Evolutionary conservation across 1,140 invertebrate species (phyloP).

Genomic region (Microplitis mediator): DNA sequence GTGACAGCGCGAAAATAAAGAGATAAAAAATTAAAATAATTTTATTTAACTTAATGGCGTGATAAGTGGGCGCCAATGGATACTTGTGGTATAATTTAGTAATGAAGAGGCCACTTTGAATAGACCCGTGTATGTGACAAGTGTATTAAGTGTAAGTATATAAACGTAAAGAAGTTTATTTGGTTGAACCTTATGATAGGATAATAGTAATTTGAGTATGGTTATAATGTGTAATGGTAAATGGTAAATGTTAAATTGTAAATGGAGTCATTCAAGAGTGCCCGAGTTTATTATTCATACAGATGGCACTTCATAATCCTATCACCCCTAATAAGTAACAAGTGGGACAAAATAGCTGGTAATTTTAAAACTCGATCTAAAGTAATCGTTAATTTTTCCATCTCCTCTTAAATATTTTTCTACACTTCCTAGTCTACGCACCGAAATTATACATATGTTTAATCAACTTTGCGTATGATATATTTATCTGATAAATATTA

Average conservation of each 20-base stretch:
- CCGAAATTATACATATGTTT: background rate
- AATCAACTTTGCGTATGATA: background rate
- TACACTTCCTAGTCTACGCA: no score
- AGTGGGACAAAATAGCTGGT: constrained; percentile 63
- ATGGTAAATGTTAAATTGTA: constrained; percentile 58
- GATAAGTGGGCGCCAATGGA: constrained; percentile 31
- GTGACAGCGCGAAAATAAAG: no score
- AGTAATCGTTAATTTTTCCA: constrained; percentile 34
- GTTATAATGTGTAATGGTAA: no score
- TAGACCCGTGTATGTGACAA: constrained; percentile 49
- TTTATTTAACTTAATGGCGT: no score
- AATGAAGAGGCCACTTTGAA: constrained; percentile 61
- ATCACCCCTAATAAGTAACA: constrained; percentile 62
- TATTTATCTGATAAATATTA: background rate
- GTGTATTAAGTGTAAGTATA: constrained; percentile 40
- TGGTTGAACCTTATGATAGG: constrained; percentile 52
- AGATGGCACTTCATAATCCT: constrained; percentile 48
- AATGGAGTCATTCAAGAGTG: constrained; percentile 62
- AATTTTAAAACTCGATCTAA: constrained; percentile 39
- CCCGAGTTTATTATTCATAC: constrained; percentile 61
- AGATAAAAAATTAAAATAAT: no score
- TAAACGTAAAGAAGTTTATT: constrained; percentile 50
- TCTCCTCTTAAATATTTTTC: background rate
- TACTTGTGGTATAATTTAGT: constrained; percentile 60
- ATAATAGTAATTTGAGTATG: constrained; percentile 57